Evolutionary conservation across 2,113 vertebrate genomes (phyloP).

Genomic region (Rousettus leschenaultii): DNA sequence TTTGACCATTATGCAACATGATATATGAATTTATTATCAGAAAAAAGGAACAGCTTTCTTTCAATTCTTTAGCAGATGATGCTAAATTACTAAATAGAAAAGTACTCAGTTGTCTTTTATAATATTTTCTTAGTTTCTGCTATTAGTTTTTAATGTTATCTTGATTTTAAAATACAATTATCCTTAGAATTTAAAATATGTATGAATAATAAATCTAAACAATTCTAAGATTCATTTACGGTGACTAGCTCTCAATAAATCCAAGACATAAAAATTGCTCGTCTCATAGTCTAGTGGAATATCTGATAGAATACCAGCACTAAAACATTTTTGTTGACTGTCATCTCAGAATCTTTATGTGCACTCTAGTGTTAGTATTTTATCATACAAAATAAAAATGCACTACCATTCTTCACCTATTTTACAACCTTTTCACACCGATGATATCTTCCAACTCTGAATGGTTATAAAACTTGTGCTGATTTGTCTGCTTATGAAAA

Average conservation of each 20-base stretch:
- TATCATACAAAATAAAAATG: constrained; percentile 49
- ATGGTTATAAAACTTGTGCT: constrained; percentile 26
- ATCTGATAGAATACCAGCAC: neutral
- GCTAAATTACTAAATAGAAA: constrained; percentile 4
- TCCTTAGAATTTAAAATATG: constrained; percentile 57
- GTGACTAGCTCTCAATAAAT: neutral
- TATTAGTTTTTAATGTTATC: neutral
- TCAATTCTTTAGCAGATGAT: neutral
- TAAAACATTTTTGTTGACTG: constrained; percentile 24
- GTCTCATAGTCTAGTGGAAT: neutral
- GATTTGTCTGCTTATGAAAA: constrained; percentile 22
- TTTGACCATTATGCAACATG: neutral
- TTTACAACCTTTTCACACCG: constrained; percentile 39
- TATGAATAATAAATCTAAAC: constrained; percentile 40
- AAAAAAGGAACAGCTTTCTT: neutral
- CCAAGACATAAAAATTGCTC: neutral
- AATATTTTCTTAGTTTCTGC: constrained; percentile 32
- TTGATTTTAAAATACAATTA: constrained; percentile 53
- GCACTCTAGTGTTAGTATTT: constrained; percentile 48
- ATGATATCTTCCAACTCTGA: neutral
- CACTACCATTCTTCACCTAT: constrained; percentile 10
- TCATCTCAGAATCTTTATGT: constrained; percentile 24
- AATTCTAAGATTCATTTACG: constrained; percentile 21
- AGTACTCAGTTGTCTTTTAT: neutral
- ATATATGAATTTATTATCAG: neutral